Evolutionary conservation across 37 sponge, comb jelly and placozoan species (phyloP).

Genomic region (Cliona cf. orientalis): DNA sequence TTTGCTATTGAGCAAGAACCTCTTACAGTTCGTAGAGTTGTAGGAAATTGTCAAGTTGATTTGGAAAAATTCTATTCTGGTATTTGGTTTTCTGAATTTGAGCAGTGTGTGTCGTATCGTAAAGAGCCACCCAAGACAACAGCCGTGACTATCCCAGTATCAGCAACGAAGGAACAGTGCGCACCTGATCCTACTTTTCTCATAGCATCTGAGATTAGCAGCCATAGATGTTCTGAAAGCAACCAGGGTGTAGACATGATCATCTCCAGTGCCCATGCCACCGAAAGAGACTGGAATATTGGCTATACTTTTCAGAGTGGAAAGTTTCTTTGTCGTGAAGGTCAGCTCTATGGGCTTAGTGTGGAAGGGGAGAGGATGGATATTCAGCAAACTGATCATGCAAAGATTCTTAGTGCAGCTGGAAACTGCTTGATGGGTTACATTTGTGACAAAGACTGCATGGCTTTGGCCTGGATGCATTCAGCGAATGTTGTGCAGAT

Average conservation of each 20-base stretch:
- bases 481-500: constrained; percentile 74
- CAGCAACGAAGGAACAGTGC: constrained; percentile 15
- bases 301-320: constrained; percentile 53
- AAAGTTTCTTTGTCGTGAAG: constrained; percentile 27
- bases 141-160: not conserved
- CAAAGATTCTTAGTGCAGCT: constrained; percentile 70
- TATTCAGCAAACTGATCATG: constrained; percentile 8
- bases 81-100: constrained; percentile 57
- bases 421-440: constrained; percentile 73
- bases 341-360: constrained; percentile 28
- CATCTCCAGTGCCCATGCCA: constrained; percentile 74
- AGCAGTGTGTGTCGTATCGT: constrained; percentile 22
- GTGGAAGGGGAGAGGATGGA: not conserved
- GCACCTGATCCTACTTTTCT: constrained; percentile 43
- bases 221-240: not conserved
- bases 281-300: constrained; percentile 59
- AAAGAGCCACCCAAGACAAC: constrained; percentile 19
- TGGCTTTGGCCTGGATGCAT: constrained; percentile 85
- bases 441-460: constrained; percentile 39
- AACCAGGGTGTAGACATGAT: constrained; percentile 66
- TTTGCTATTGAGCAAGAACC: constrained; percentile 51
- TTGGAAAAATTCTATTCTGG: constrained; percentile 64
- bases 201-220: constrained; percentile 46
- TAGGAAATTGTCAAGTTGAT: constrained; percentile 37
- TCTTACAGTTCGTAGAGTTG: constrained; percentile 39